Conservation (phyloP, 1,140 invertebrate species). For the Zaprionus gabonicus region DNA sequence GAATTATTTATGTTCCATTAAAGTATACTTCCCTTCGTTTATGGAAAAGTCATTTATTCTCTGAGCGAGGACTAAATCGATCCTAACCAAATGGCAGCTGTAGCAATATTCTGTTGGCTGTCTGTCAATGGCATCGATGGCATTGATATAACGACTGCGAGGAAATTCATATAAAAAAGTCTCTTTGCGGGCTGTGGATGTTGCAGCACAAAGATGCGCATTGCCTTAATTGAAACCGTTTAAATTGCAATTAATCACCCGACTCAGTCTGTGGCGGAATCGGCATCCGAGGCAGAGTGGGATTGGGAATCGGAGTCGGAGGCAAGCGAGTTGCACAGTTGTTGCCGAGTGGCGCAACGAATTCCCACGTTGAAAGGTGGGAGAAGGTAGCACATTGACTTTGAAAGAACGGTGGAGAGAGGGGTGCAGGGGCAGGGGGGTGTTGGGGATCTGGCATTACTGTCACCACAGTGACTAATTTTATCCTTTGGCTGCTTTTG, state of each 20-base stretch:
- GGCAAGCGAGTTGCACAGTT: constrained; percentile 72
- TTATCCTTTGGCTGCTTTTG: constrained; percentile 77
- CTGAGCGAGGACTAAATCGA: neutral
- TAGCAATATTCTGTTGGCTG: constrained; percentile 26
- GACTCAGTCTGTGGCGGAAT: constrained; percentile 32
- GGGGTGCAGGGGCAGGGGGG: neutral
- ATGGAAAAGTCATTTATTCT: constrained; percentile 1
- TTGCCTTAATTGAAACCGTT: constrained; percentile 83
- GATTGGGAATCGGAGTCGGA: constrained; percentile 33
- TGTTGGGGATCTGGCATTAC: constrained; percentile 48
- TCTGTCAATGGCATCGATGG: constrained; percentile 59
- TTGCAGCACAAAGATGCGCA: constrained; percentile 76
- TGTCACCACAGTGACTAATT: constrained; percentile 82
- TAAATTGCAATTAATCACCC: constrained; percentile 83
- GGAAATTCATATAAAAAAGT: constrained; percentile 19
- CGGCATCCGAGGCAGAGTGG: constrained; percentile 24
- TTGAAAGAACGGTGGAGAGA: constrained; percentile 1
- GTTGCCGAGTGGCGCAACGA: constrained; percentile 79
- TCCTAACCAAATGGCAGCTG: neutral
- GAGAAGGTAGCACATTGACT: constrained; percentile 16
- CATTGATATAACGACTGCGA: constrained; percentile 33
- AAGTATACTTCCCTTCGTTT: neutral
- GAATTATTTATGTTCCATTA: neutral
- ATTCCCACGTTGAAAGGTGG: constrained; percentile 40
- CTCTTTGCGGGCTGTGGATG: constrained; percentile 20